phyloP scores from a whole-genome alignment of 2,113 vertebrate genomes.

The Nothobranchius furzeri region DNA sequence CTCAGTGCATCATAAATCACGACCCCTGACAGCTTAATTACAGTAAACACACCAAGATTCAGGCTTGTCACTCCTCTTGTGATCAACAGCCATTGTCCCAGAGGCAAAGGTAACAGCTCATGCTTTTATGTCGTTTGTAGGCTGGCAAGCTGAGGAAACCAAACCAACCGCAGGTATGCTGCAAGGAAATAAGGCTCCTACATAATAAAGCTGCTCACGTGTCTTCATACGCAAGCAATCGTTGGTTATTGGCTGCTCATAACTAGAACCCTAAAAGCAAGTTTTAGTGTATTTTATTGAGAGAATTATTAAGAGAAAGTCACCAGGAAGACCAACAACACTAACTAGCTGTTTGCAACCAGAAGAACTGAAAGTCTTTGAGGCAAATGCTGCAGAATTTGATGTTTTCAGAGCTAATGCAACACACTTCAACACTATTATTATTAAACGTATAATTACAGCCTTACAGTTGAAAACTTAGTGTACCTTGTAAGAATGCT shows the following conservation, averaged over 20 bases:
- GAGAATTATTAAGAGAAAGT: not conserved
- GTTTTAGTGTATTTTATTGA: no score
- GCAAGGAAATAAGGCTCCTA: constrained; percentile 59
- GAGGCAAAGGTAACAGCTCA: constrained; percentile 54
- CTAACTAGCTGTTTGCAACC: not conserved
- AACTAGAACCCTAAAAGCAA: not conserved
- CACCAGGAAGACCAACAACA: not conserved
- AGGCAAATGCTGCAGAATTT: no score
- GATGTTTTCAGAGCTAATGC: no score
- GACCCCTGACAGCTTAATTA: constrained; percentile 79
- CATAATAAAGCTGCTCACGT: constrained; percentile 9
- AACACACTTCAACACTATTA: no score
- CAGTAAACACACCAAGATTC: constrained; percentile 75
- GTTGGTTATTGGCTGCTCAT: not conserved
- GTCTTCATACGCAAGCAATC: constrained; percentile 11
- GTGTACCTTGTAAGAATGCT: no score
- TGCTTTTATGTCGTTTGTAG: constrained; percentile 63
- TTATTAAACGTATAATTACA: no score
- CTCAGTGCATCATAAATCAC: constrained; percentile 80
- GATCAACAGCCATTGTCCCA: constrained; percentile 71
- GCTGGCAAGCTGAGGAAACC: constrained; percentile 56
- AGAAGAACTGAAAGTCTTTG: not conserved
- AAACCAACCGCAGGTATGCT: constrained; percentile 67
- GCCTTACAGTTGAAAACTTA: no score
- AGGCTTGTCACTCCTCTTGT: constrained; percentile 53